Conservation (phyloP, 2,113 vertebrate genomes). For the Phoxinus phoxinus region DNA sequence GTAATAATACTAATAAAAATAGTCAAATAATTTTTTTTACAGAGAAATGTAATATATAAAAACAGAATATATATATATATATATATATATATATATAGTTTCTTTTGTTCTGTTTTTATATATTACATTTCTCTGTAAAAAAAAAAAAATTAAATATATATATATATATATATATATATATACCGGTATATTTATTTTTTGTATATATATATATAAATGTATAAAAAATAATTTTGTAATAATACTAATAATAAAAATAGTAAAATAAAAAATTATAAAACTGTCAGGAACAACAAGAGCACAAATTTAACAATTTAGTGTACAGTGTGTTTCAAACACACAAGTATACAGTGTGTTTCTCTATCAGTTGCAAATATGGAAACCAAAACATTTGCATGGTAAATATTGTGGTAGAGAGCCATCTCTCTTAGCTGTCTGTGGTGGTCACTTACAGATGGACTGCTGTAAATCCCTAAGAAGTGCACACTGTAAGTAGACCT, state of each 20-base stretch:
- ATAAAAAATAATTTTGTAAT: not conserved
- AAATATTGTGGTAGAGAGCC: not conserved
- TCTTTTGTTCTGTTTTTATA: too few species aligned
- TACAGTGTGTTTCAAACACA: not conserved
- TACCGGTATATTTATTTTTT: too few species aligned
- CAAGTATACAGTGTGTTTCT: not conserved
- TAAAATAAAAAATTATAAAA: not conserved
- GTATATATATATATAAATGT: too few species aligned
- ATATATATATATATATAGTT: too few species aligned
- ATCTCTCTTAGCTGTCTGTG: not conserved
- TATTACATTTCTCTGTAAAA: too few species aligned
- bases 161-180: too few species aligned
- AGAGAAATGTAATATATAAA: too few species aligned
- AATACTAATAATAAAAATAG: not conserved
- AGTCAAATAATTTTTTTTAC: not conserved
- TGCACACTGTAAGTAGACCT: not conserved
- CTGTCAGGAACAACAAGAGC: not conserved
- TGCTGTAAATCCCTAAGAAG: not conserved
- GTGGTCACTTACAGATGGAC: not conserved
- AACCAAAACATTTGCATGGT: not conserved
- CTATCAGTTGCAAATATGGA: slow-evolving; percentile 5
- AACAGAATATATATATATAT: too few species aligned
- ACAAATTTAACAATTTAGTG: not conserved
- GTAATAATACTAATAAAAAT: not conserved
- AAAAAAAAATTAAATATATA: too few species aligned